A percentile compares a stretch with the other conserved stretches of the same genome.
phyloP scores from a whole-genome alignment of 2,888 invertebrate species.

The Drosophila engyochracea region DNA sequence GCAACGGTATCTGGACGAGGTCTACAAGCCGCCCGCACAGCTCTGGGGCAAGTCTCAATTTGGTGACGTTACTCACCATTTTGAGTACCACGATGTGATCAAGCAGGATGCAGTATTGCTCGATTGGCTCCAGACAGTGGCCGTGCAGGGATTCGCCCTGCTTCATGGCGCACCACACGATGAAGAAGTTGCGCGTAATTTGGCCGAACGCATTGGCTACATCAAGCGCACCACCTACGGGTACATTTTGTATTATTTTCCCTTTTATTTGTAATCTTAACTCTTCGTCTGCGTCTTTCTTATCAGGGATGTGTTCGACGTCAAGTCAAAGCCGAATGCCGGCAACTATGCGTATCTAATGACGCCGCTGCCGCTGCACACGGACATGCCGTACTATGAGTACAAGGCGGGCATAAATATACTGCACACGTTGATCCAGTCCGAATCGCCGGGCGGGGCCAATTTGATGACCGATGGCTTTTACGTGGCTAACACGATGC shows the following conservation, averaged over 20 bases:
- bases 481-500: conserved; percentile 88
- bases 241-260: conserved; percentile 78
- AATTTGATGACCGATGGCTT: conserved; percentile 90
- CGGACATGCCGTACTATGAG: conserved; percentile 91
- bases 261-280: neutral
- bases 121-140: conserved; percentile 88
- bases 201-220: conserved; percentile 89
- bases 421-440: conserved; percentile 90
- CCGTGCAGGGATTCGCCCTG: conserved; percentile 88
- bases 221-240: conserved; percentile 91
- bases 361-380: conserved; percentile 89
- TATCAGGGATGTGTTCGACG: conserved; percentile 87
- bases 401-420: conserved; percentile 90
- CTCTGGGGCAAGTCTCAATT: conserved; percentile 87
- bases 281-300: neutral
- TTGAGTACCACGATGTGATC: conserved; percentile 87
- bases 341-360: conserved; percentile 91
- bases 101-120: conserved; percentile 85
- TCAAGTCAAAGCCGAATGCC: conserved; percentile 88
- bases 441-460: conserved; percentile 88
- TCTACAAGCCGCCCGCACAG: conserved; percentile 86
- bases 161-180: conserved; percentile 87
- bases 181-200: conserved; percentile 86
- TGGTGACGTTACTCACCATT: conserved; percentile 85
- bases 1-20: conserved; percentile 85